Evolutionary conservation across 2,888 invertebrate species (phyloP), one percentile per base, ranked within the genome.

Genomic region (Therioaphis trifolii): DNA sequence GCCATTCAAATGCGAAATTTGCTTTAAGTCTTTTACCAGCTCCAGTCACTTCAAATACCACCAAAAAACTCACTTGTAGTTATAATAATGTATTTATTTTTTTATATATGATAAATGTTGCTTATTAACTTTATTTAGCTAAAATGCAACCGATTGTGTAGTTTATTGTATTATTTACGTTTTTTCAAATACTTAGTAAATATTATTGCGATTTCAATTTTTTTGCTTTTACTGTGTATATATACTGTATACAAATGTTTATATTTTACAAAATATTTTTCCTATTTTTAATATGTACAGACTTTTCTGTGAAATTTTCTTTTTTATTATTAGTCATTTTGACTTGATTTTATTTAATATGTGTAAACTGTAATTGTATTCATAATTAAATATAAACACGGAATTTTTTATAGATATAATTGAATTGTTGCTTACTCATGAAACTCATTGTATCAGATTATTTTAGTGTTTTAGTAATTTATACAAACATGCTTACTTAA

Each of bases 21-120:
- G 82, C 72, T 74, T 74, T 52, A 82, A 82, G 63, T 74, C 82
- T 4, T 82, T 82, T 27, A 82, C 82, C 3, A 82, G 74, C 52
- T 82, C 82, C 49, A 82, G 82, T 74, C 82, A 82, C 3, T 82
- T 63, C n/a, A 82, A 82, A 74, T 82, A 82, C n/a, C 82, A 82
- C 21, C 82, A 82, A 74, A 82, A 82, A 74, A 72, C 82, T 1
- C 82, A 82, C 24, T 18, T 74, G 55, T 74, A 40, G 7, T 9
- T 12, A n/a, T 5, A 58, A 18, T 58, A 15, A 55, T 55, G 14
- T 74, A 11, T 43, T 49, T 43, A 43, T 43, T 43, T 46, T 2
- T 46, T 46, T 46, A 5, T 35, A 29, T 29, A 29, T 15, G 40
- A n/a, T n/a, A n/a, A 21, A 21, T 69, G 15, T 69, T 5, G 21